Evolutionary conservation across 2,888 invertebrate species (phyloP).

Genomic region (Carabus problematicus): DNA sequence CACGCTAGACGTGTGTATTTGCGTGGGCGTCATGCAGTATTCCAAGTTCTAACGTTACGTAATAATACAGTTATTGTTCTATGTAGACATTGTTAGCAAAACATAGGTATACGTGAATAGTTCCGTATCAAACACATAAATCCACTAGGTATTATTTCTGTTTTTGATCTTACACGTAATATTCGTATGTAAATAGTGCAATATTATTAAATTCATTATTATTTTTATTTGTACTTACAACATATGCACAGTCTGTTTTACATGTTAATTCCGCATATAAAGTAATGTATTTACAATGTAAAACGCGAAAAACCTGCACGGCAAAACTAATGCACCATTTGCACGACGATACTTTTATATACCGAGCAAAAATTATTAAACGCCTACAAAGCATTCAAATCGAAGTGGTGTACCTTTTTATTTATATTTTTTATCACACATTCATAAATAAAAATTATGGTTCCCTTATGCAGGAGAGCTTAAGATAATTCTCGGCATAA

Average conservation of each 20-base stretch:
- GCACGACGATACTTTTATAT: background rate
- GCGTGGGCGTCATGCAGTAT: conserved; percentile 24
- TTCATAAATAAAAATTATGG: conserved; percentile 39
- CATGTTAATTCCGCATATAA: too few relatives aligned
- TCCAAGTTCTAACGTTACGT: conserved; percentile 24
- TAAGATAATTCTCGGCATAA: conserved; percentile 27
- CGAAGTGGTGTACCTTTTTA: too few relatives aligned
- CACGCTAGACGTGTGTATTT: conserved; percentile 24
- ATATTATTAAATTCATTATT: background rate
- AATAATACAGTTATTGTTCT: conserved; percentile 26
- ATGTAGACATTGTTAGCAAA: conserved; percentile 27
- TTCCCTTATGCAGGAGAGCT: conserved; percentile 13
- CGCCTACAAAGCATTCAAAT: too few relatives aligned
- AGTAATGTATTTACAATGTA: too few relatives aligned
- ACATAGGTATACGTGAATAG: conserved; percentile 17
- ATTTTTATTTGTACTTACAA: background rate
- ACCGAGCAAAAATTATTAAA: background rate
- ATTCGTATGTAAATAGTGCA: too few relatives aligned
- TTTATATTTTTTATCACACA: too few relatives aligned
- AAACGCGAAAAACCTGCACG: background rate
- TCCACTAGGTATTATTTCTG: too few relatives aligned
- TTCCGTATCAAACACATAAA: conserved; percentile 9
- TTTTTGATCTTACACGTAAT: too few relatives aligned
- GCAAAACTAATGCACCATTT: background rate
- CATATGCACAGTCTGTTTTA: too few relatives aligned